These are phyloP conservation scores for Parotia lawesii DNA, from an alignment of 2,113 vertebrate genomes.

Conservation along the genomic window DNA sequence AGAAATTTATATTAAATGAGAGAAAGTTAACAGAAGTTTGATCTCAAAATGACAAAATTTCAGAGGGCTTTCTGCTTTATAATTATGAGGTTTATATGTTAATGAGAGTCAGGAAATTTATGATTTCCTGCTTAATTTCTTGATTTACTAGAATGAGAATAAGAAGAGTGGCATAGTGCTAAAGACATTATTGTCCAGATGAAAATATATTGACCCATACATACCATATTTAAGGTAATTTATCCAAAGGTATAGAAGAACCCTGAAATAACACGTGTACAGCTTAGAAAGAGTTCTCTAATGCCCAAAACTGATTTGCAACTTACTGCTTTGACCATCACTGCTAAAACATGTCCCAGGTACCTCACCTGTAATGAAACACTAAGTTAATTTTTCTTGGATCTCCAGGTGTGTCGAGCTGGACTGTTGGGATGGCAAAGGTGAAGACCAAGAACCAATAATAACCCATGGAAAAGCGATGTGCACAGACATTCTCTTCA, in stretches of 20 bases:
- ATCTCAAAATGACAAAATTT: background rate
- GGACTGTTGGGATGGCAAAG: constrained; percentile 98
- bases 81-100: background rate
- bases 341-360: background rate
- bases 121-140: background rate
- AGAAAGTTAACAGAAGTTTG: background rate
- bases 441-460: constrained; percentile 97
- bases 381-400: background rate
- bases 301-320: background rate
- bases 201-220: background rate
- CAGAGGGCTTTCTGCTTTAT: background rate
- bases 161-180: background rate
- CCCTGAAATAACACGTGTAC: background rate
- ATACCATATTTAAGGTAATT: background rate
- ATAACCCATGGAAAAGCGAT: constrained; percentile 98
- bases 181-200: background rate
- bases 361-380: background rate
- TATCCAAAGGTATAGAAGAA: background rate
- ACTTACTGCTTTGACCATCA: background rate
- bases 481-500: constrained; percentile 99
- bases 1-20: background rate
- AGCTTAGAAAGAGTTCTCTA: background rate
- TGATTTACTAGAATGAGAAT: background rate
- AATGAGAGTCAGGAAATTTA: background rate
- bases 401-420: constrained; percentile 89